phyloP scores from a whole-genome alignment of 2,888 invertebrate genomes.

The Drosophila quinaria region DNA sequence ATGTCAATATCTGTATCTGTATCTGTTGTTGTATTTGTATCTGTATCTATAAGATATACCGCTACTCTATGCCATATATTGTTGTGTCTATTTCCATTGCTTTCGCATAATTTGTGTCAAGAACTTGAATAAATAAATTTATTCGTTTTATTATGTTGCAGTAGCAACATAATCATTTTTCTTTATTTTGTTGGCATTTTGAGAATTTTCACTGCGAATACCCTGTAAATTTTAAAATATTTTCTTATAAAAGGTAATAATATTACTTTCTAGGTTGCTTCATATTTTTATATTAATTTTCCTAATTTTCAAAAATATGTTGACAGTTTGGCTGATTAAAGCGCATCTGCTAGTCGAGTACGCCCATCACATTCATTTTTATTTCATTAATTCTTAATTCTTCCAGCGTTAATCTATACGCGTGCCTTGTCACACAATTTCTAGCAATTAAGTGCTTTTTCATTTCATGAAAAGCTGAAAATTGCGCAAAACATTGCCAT shows the following conservation, averaged over 20 bases:
- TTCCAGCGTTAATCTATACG: slow-evolving; percentile 35
- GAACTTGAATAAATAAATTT: slow-evolving; percentile 27
- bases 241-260: neutral
- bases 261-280: too few relatives aligned
- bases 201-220: neutral
- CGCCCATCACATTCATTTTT: neutral
- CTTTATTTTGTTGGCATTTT: neutral
- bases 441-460: slow-evolving; percentile 51
- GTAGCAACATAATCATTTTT: slow-evolving; percentile 4
- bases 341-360: slow-evolving; percentile 1
- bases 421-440: slow-evolving; percentile 43
- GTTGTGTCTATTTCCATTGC: slow-evolving; percentile 23
- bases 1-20: slow-evolving; percentile 10
- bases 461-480: slow-evolving; percentile 37
- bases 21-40: neutral
- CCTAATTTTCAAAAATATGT: too few relatives aligned
- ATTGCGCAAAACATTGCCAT: slow-evolving; percentile 32
- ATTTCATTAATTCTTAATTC: slow-evolving; percentile 22
- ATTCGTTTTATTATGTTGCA: slow-evolving; percentile 9
- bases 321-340: neutral
- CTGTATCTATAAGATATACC: slow-evolving; percentile 29
- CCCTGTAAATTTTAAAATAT: neutral
- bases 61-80: slow-evolving; percentile 34
- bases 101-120: slow-evolving; percentile 38
- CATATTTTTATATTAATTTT: neutral